phyloP scores from a whole-genome alignment of 2,888 invertebrate genomes.

The Helleia helle region DNA sequence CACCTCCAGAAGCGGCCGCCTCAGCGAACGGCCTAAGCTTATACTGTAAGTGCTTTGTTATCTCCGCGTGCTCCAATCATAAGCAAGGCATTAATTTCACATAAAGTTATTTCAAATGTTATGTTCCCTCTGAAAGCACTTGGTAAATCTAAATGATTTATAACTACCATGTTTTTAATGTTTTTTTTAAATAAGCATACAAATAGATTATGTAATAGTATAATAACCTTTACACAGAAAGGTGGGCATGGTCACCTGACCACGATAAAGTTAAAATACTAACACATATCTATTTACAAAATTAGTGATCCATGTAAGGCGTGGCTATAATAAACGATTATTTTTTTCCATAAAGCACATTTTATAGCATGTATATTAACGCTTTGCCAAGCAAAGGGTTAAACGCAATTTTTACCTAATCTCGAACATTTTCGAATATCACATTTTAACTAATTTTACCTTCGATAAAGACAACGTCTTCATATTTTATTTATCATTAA shows the following conservation, averaged over 20 bases:
- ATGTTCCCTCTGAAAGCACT: constrained; percentile 62
- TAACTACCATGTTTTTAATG: constrained; percentile 39
- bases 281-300: constrained; percentile 37
- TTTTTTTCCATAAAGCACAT: constrained; percentile 46
- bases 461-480: neutral
- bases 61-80: constrained; percentile 70
- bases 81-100: constrained; percentile 72
- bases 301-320: constrained; percentile 67
- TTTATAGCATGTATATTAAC: constrained; percentile 60
- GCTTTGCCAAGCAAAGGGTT: constrained; percentile 67
- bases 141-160: constrained; percentile 42
- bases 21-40: constrained; percentile 64
- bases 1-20: constrained; percentile 65
- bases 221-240: constrained; percentile 31
- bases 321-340: constrained; percentile 34
- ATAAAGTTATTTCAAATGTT: constrained; percentile 57
- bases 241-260: constrained; percentile 61
- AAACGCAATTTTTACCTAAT: constrained; percentile 39
- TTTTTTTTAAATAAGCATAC: constrained; percentile 49
- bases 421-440: neutral
- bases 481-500: neutral
- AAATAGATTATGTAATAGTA: constrained; percentile 41
- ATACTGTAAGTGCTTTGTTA: constrained; percentile 72
- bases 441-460: neutral
- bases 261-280: constrained; percentile 43